Conservation (phyloP, 2,113 vertebrate species). For the Budorcas taxicolor region DNA sequence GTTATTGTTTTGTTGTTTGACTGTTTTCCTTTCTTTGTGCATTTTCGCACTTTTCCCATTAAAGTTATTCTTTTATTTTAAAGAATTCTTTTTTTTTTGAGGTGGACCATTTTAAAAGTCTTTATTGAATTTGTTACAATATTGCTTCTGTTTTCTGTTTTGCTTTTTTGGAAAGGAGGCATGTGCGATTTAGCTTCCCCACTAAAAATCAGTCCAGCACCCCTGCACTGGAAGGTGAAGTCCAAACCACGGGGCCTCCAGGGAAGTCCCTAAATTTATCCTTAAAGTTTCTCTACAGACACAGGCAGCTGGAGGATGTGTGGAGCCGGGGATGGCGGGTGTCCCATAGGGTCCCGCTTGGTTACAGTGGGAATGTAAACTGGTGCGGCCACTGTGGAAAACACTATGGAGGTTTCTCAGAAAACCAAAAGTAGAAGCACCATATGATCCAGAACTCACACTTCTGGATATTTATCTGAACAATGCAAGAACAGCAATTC, state of each 20-base stretch:
- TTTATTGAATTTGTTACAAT: background rate
- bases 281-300: background rate
- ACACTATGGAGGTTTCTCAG: background rate
- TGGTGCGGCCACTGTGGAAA: background rate
- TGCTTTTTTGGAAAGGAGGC: background rate
- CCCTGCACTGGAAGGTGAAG: background rate
- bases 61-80: background rate
- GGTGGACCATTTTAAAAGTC: background rate
- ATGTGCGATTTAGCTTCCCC: background rate
- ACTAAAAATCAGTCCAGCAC: background rate
- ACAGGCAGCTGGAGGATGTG: background rate
- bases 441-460: background rate
- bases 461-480: background rate
- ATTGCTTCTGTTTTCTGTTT: background rate
- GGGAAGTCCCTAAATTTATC: background rate
- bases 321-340: background rate
- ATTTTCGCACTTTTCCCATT: background rate
- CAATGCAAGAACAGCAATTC: background rate
- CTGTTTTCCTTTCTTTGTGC: background rate
- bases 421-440: background rate
- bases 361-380: background rate
- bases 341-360: rapidly evolving
- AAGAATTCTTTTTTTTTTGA: background rate
- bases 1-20: background rate
- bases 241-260: rapidly evolving